These are phyloP conservation scores for Kobus ellipsiprymnus DNA, from an alignment of 2,113 vertebrate genomes.

Conservation along the genomic window DNA sequence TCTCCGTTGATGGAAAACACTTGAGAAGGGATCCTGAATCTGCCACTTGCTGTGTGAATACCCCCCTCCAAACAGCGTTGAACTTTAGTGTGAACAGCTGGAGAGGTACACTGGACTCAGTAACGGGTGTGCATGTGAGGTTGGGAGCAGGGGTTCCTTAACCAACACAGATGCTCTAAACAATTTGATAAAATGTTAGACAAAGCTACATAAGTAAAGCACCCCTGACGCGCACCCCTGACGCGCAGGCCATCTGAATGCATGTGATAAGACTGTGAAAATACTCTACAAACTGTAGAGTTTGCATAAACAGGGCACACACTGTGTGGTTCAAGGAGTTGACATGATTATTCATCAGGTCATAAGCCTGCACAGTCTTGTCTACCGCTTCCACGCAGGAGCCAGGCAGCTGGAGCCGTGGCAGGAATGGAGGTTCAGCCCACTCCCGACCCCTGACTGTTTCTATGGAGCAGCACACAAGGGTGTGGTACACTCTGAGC, in stretches of 20 bases:
- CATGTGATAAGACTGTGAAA: not conserved
- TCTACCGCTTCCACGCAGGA: not conserved
- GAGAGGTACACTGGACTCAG: too few species aligned
- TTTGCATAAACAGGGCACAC: not conserved
- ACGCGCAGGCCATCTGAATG: too few species aligned
- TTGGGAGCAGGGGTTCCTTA: not conserved
- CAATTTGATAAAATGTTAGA: not conserved
- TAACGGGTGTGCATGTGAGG: not conserved
- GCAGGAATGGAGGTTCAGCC: not conserved
- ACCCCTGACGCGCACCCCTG: too few species aligned
- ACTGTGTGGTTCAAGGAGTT: accelerated
- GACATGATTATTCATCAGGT: not conserved
- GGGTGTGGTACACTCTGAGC: accelerated
- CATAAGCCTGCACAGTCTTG: not conserved
- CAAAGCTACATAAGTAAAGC: not conserved
- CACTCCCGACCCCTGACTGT: not conserved
- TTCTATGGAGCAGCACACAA: not conserved
- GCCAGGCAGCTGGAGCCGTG: not conserved
- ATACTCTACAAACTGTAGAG: not conserved
- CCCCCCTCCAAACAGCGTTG: not conserved
- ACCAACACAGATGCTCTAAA: not conserved
- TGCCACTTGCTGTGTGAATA: accelerated
- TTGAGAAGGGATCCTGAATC: not conserved
- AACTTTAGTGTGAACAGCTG: not conserved
- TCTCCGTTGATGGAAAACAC: not conserved